phyloP scores from a whole-genome alignment of 2,888 invertebrate species.

The Leptarthrus brevirostris region DNA sequence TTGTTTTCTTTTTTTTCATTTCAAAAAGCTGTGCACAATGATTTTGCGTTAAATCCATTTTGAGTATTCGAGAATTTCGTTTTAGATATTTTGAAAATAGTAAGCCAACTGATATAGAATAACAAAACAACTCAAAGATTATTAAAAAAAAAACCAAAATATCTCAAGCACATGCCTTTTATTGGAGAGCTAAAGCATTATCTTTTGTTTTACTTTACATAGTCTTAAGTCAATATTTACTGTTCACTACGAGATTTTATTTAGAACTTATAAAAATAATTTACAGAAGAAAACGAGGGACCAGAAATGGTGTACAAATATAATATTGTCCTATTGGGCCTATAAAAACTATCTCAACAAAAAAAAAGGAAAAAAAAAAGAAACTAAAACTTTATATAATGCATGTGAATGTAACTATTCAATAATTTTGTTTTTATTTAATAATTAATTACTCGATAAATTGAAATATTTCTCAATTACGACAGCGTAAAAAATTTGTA shows the following conservation, averaged over 20 bases:
- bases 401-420: conserved; percentile 1
- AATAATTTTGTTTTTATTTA: background rate
- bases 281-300: no score
- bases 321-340: no score
- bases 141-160: conserved; percentile 18
- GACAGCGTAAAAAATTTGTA: background rate
- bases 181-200: conserved; percentile 36
- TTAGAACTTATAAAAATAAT: no score
- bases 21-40: conserved; percentile 56
- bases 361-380: background rate
- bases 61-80: conserved; percentile 35
- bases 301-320: no score
- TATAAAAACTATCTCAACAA: no score
- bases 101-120: conserved; percentile 11
- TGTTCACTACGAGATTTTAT: no score
- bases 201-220: conserved; percentile 3
- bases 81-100: conserved; percentile 24
- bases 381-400: background rate
- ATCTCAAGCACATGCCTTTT: conserved; percentile 46
- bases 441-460: background rate
- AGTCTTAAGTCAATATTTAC: background rate
- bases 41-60: conserved; percentile 50
- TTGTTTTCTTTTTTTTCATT: conserved; percentile 36
- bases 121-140: conserved; percentile 11
- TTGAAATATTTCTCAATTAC: background rate